These are phyloP conservation scores for Invenusta paracnida DNA, from an alignment of 2,888 invertebrate species.

Conservation along the genomic window DNA sequence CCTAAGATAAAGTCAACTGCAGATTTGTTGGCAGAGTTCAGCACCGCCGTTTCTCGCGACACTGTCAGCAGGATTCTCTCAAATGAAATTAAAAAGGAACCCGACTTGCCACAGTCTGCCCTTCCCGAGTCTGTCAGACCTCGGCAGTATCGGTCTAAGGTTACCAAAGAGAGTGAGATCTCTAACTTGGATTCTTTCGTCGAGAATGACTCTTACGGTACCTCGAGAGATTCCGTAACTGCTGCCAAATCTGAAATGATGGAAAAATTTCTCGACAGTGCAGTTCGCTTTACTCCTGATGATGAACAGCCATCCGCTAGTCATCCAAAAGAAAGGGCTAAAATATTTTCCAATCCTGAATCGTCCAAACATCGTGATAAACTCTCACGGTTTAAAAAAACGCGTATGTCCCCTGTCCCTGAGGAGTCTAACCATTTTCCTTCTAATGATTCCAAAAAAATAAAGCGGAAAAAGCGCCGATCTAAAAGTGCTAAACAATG, in stretches of 20 bases:
- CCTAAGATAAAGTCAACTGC: neutral
- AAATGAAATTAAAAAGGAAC: slow-evolving; percentile 1
- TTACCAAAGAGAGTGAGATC: neutral
- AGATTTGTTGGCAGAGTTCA: neutral
- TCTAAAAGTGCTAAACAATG: neutral
- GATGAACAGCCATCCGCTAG: neutral
- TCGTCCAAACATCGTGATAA: neutral
- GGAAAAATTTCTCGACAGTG: neutral
- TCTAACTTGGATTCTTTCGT: neutral
- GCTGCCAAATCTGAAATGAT: neutral
- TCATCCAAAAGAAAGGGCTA: neutral
- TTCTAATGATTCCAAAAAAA: neutral
- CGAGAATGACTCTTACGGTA: neutral
- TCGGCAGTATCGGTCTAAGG: neutral
- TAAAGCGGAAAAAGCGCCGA: neutral
- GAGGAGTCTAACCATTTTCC: neutral
- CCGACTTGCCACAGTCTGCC: neutral
- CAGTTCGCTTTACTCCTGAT: neutral
- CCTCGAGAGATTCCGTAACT: neutral
- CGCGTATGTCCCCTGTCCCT: neutral
- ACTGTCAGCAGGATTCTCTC: neutral
- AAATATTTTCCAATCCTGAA: neutral
- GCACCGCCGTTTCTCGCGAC: neutral
- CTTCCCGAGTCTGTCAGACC: neutral
- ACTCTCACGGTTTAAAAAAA: neutral